Base-by-base conservation (phyloP, 2,888 invertebrate species). In the Axea sp. region DNA sequence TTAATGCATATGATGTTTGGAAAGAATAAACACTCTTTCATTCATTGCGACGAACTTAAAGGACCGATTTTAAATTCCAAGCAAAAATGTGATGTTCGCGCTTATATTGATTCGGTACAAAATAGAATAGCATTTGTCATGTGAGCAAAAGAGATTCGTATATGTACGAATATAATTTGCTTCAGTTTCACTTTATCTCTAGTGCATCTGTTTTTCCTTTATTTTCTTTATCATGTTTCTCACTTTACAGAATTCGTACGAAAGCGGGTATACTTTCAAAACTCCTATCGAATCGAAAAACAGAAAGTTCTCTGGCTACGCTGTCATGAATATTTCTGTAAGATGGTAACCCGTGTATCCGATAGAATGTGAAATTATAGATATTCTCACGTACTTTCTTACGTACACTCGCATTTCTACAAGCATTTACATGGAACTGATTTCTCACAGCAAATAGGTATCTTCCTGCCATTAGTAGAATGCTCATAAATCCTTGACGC, bases 281-380 rank as follows among this genome's bases (percentile, higher is more conserved):
- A 62, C 59, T 67, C 45, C 73, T 67, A 41, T 24, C 31, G 47
- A 47, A 57, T 59, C 35, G 49, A 49, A 62, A 49, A 28, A 33
- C 17, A 47, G 53, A 53, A 73, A 72, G 35, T 64, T 71, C 51
- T 8, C 24, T 26, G 49, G 24, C 57, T 64, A 26, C 5, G 33
- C 9, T 15, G 65, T 73, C 72, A 73, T 73, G 65, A 73, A 73
- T 73, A 65, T 73, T 73, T 73, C 65, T 14, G 39, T 73, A 60
- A 65, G 72, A 64, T 64, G 51, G 49, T 64, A 64, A 51, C 64
- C 51, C 59, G 33, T 62, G 47, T 64, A 65, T 49, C 24, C 37
- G 15, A 57, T 51, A 65, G 65, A 65, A 65, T 53, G 59, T 15
- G 53, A 53, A 65, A 65, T 72, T 65, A 72, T 59, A 59, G 65